Conservation (phyloP, 2,797 vertebrate genomes). For the Borostomias antarcticus region DNA sequence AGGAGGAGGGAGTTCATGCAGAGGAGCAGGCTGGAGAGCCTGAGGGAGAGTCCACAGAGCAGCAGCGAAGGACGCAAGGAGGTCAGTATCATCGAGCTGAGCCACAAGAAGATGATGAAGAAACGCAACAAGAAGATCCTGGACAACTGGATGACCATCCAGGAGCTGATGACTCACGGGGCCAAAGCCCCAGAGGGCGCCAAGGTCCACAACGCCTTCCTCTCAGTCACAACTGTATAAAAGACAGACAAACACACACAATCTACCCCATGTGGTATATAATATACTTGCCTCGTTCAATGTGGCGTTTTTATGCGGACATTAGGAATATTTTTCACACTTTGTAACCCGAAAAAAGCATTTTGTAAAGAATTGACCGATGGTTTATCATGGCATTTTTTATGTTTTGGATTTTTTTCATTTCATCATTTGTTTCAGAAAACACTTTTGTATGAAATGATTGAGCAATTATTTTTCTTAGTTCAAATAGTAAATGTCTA, state of each 20-base stretch:
- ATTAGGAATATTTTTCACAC: slow-evolving; percentile 89
- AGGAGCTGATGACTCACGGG: slow-evolving; percentile 98
- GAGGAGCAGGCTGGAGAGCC: slow-evolving; percentile 90
- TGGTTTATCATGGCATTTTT: slow-evolving; percentile 63
- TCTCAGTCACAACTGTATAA: slow-evolving; percentile 98
- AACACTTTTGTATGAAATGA: slow-evolving; percentile 67
- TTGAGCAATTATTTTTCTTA: slow-evolving; percentile 67
- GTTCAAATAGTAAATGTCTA: slow-evolving; percentile 56
- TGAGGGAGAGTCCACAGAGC: slow-evolving; percentile 91
- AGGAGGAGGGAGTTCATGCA: slow-evolving; percentile 94
- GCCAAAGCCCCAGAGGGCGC: slow-evolving; percentile 92
- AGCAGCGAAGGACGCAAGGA: slow-evolving; percentile 88
- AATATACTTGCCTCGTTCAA: slow-evolving; percentile 98
- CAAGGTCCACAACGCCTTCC: slow-evolving; percentile 93
- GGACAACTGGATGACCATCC: slow-evolving; percentile 99
- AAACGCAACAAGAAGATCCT: slow-evolving; percentile 98
- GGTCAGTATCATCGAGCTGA: slow-evolving; percentile 94
- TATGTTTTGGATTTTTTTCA: slow-evolving; percentile 56
- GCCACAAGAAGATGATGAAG: slow-evolving; percentile 99
- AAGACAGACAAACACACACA: slow-evolving; percentile 32
- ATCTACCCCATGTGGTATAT: slow-evolving; percentile 90
- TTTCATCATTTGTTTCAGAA: slow-evolving; percentile 45
- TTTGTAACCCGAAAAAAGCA: slow-evolving; percentile 85
- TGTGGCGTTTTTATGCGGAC: slow-evolving; percentile 95
- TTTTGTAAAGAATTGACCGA: slow-evolving; percentile 89